A percentile compares a stretch with the other conserved stretches of the same genome.
Evolutionary conservation across 2,113 vertebrate genomes (phyloP).

Genomic region (Coregonus clupeaformis): DNA sequence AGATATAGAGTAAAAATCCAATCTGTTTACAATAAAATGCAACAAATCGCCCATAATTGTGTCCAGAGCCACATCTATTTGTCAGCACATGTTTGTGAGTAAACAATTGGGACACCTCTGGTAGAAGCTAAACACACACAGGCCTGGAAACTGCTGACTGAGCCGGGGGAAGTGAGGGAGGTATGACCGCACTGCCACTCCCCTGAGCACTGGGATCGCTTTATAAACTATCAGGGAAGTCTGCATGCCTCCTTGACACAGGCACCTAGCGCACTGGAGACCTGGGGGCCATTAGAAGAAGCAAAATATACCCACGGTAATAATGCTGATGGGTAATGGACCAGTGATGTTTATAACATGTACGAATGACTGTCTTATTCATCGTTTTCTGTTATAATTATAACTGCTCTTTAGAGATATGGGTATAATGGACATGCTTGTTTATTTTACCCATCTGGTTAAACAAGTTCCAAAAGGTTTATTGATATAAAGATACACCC

Average conservation of each 20-base stretch:
- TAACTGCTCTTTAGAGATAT: not conserved
- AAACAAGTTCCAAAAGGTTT: constrained; percentile 55
- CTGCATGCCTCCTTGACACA: no score
- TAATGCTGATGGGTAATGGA: not conserved
- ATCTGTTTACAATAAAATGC: constrained; percentile 40
- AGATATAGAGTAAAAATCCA: not conserved
- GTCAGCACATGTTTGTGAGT: constrained; percentile 51
- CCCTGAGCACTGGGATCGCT: constrained; percentile 17
- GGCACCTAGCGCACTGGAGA: no score
- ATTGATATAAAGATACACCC: constrained; percentile 41
- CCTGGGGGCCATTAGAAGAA: no score
- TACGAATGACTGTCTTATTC: not conserved
- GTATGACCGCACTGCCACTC: constrained; percentile 38
- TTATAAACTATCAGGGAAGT: constrained; percentile 5
- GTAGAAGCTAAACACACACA: constrained; percentile 36
- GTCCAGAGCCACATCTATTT: constrained; percentile 48
- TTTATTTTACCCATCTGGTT: constrained; percentile 65
- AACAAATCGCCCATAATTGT: constrained; percentile 41
- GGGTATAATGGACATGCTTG: constrained; percentile 55
- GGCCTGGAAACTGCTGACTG: constrained; percentile 7
- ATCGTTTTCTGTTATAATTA: no score
- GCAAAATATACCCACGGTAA: no score
- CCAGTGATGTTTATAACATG: not conserved
- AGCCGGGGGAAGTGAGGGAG: not conserved
- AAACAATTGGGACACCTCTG: constrained; percentile 44